phyloP scores from a whole-genome alignment of 2,113 vertebrate genomes.

The Cairina moschata region DNA sequence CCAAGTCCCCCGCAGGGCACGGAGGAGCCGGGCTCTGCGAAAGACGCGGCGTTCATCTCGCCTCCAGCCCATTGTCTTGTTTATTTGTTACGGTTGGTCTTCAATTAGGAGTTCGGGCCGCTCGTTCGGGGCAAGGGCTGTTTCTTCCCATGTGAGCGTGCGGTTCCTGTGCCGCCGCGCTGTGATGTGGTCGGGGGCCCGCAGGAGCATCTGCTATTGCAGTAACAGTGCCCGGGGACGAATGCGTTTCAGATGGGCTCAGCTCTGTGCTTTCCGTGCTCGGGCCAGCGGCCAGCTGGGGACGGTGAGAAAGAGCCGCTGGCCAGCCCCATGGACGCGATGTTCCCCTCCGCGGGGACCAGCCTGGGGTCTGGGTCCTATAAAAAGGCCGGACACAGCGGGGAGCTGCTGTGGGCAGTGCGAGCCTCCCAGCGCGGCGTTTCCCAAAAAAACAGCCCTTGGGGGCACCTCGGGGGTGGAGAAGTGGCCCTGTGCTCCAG shows the following conservation, averaged over 20 bases:
- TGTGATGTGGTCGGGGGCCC: constrained; percentile 54
- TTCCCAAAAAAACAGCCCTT: fast-evolving
- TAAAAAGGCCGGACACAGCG: neutral
- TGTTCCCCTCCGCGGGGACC: neutral
- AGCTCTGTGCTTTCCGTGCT: neutral
- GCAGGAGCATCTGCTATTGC: constrained; percentile 63
- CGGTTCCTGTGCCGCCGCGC: constrained; percentile 1
- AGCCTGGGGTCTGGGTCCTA: neutral
- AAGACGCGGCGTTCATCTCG: constrained; percentile 27
- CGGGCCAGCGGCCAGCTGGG: constrained; percentile 1
- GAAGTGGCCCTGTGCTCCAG: fast-evolving
- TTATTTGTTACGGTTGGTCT: constrained; percentile 62
- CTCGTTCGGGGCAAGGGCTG: neutral
- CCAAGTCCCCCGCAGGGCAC: constrained; percentile 29
- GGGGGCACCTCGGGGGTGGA: fast-evolving
- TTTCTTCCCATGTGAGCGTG: constrained; percentile 53
- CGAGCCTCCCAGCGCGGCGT: neutral
- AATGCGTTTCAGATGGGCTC: constrained; percentile 66
- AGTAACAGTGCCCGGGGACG: constrained; percentile 32
- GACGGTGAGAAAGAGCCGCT: neutral
- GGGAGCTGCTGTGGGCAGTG: neutral
- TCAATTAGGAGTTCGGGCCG: neutral
- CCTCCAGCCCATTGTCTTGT: constrained; percentile 66
- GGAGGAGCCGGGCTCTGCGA: constrained; percentile 7
- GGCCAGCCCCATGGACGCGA: neutral